Conservation (phyloP, 2,888 invertebrate species). For the Augochlorella aurata region DNA sequence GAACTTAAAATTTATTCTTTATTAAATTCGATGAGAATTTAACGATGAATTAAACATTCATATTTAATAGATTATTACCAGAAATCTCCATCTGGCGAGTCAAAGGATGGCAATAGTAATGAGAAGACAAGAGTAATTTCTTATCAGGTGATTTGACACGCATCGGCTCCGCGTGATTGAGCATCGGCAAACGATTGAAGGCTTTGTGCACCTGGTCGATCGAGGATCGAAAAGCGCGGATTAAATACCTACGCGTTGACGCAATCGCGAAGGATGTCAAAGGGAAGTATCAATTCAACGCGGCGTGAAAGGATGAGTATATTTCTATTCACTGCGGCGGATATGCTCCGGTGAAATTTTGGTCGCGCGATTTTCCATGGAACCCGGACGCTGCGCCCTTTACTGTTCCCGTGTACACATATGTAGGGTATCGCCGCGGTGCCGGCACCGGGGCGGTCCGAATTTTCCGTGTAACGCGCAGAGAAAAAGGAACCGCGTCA, state of each 20-base stretch:
- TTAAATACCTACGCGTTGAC: neutral
- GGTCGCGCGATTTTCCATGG: slow-evolving; percentile 9
- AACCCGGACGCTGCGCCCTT: neutral
- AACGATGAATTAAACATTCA: too few species aligned
- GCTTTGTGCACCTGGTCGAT: neutral
- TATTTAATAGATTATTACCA: too few species aligned
- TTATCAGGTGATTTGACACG: neutral
- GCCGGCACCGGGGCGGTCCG: neutral
- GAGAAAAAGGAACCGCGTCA: slow-evolving; percentile 14
- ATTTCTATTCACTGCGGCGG: neutral
- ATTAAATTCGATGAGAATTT: too few species aligned
- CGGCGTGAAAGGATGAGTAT: neutral
- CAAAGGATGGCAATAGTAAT: too few species aligned
- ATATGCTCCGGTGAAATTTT: slow-evolving; percentile 12
- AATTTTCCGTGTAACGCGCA: slow-evolving; percentile 15
- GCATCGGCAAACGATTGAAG: neutral
- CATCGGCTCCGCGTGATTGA: neutral
- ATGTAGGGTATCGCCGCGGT: neutral
- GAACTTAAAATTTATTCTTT: too few species aligned
- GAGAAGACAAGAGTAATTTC: neutral
- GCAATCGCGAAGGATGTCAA: neutral
- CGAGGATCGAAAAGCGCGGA: neutral
- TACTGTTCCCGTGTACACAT: neutral
- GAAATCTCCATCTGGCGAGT: too few species aligned
- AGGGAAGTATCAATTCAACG: neutral